These are phyloP conservation scores for Papilio helenus DNA, from an alignment of 1,140 invertebrate genomes.

Conservation along the genomic window DNA sequence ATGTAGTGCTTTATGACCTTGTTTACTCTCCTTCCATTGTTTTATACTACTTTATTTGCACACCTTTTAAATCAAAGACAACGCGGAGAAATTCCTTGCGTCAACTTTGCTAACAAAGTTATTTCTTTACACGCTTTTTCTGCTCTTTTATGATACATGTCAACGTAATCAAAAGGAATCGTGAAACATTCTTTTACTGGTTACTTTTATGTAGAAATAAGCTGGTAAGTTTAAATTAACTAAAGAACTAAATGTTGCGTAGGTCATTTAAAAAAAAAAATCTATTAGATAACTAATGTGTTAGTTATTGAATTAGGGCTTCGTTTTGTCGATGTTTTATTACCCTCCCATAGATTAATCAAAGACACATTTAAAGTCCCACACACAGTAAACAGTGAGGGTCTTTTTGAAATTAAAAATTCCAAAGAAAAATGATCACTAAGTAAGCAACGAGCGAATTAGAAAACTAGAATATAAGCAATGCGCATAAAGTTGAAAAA, in stretches of 20 bases:
- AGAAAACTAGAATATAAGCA: conserved; percentile 53
- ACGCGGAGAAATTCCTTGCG: conserved; percentile 44
- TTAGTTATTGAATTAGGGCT: too few relatives aligned
- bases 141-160: neutral
- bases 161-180: neutral
- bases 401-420: neutral
- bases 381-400: neutral
- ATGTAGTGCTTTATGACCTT: too few relatives aligned
- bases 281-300: too few relatives aligned
- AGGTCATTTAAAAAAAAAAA: too few relatives aligned
- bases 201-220: too few relatives aligned
- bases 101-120: conserved; percentile 37
- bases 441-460: conserved; percentile 52
- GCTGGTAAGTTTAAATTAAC: too few relatives aligned
- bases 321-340: neutral
- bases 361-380: neutral
- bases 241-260: too few relatives aligned
- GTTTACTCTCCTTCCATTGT: conserved; percentile 69
- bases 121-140: conserved; percentile 3
- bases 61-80: conserved; percentile 62
- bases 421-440: neutral
- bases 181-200: neutral
- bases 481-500: conserved; percentile 58
- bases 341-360: neutral
- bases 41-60: conserved; percentile 67